Base-by-base conservation (phyloP, 2,888 invertebrate genomes). In the Homarus gammarus region DNA sequence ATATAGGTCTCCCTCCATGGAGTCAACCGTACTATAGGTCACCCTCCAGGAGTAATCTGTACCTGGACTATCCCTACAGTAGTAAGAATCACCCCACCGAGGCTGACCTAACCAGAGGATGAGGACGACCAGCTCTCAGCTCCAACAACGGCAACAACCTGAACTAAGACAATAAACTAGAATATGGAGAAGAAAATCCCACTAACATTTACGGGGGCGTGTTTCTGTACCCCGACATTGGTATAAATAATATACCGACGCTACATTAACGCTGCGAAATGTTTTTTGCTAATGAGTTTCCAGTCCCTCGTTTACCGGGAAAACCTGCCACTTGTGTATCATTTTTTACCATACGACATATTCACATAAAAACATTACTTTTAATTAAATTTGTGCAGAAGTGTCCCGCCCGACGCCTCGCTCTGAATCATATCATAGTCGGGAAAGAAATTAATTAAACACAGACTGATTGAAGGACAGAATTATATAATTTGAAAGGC, bases 391-490 rank as follows among this genome's bases (percentile, higher is more conserved):
- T 73, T 84, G 18, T 72, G 51, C 22, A 15, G 31, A 36, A 36
- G 51, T 73, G 84, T 84, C 84, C 36, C 51, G 18, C 6, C 51
- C 56, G 84, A 51, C 84, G 84, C 27, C 73, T 22, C 33, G 73
- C 33, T n/a, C n/a, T 51, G 38, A 84, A 64, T 64, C 72, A 33
- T 33, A 78, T 56, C 51, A 73, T 31, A n/a, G n/a, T 51, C 49
- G n/a, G 49, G 73, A 84, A 33, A 84, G 72, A 84, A 84, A 84
- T 73, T 84, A 84, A 84, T 84, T 84, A 84, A 38, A 83, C 49
- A 72, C 72, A 72, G 84, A 51, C 84, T 84, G 84, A 84, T 84
- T 84, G 84, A 73, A 51, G 44, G 64, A 73, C 51, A 51, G 49
- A 84, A 84, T 49, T 73, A 49, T 73, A 15, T 84, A 84, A 73